These are phyloP conservation scores for Thalassarche chlororhynchos DNA, from an alignment of 2,113 vertebrate genomes.

Conservation along the genomic window DNA sequence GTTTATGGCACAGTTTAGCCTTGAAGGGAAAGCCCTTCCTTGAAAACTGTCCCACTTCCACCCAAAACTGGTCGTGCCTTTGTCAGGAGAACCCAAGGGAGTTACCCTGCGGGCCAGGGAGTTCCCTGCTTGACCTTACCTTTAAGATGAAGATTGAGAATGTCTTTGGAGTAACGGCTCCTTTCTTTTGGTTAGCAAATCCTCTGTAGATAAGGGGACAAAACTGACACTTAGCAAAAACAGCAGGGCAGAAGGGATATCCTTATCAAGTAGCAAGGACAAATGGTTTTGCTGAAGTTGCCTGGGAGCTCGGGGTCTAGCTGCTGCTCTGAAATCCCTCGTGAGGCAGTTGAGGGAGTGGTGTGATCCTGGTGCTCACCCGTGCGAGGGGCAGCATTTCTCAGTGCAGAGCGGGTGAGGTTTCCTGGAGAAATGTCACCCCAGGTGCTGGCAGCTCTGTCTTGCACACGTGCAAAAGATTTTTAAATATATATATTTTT, in stretches of 20 bases:
- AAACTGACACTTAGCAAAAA: background rate
- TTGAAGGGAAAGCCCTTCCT: background rate
- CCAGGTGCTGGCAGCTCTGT: background rate
- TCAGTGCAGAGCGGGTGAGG: background rate
- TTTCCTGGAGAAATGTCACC: background rate
- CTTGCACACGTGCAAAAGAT: background rate
- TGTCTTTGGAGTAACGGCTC: background rate
- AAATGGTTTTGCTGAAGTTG: background rate
- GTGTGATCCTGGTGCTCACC: background rate
- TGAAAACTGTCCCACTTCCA: background rate
- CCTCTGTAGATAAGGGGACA: background rate
- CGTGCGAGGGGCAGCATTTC: background rate
- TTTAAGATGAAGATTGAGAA: background rate
- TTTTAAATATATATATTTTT: background rate
- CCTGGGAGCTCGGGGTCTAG: background rate
- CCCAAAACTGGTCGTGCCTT: background rate
- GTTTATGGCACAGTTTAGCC: fast-evolving
- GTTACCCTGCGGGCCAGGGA: background rate
- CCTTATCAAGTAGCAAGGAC: background rate
- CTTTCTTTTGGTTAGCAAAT: background rate
- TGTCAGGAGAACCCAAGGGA: background rate
- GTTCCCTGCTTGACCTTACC: background rate
- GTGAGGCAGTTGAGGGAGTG: background rate
- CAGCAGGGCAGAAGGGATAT: background rate
- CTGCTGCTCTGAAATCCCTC: background rate